Conservation (phyloP, 2,113 vertebrate genomes). For the Herpetotheres cachinnans region DNA sequence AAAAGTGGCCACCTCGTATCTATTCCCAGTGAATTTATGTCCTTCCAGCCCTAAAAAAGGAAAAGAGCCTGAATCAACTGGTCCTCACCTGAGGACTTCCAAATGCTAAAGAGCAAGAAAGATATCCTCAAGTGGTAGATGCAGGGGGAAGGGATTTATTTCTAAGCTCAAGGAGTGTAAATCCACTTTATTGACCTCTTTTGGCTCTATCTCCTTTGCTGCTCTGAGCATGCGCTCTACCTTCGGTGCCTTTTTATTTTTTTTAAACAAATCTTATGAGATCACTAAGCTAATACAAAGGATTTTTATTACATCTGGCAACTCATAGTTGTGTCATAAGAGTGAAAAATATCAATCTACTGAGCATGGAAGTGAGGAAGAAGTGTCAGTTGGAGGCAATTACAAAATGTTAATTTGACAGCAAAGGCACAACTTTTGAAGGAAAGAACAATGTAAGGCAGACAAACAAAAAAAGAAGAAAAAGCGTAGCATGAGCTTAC, state of each 20-base stretch:
- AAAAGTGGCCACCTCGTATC: neutral
- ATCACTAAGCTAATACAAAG: neutral
- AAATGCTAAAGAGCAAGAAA: neutral
- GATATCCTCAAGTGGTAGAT: neutral
- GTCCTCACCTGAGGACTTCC: neutral
- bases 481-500: neutral
- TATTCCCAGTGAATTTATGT: neutral
- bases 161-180: neutral
- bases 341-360: neutral
- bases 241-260: neutral
- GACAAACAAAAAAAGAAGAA: neutral
- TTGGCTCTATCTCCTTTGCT: neutral
- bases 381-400: neutral
- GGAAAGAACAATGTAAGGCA: neutral
- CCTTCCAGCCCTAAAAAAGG: neutral
- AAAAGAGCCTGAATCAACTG: neutral
- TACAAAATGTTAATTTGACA: neutral
- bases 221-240: neutral
- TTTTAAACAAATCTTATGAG: neutral
- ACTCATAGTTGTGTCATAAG: neutral
- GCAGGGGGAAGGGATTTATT: neutral
- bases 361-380: neutral
- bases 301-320: constrained; percentile 19
- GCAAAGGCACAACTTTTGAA: neutral
- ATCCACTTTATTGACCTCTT: neutral